Base-by-base conservation (phyloP, 2,113 vertebrate species). In the Trachemys scripta region DNA sequence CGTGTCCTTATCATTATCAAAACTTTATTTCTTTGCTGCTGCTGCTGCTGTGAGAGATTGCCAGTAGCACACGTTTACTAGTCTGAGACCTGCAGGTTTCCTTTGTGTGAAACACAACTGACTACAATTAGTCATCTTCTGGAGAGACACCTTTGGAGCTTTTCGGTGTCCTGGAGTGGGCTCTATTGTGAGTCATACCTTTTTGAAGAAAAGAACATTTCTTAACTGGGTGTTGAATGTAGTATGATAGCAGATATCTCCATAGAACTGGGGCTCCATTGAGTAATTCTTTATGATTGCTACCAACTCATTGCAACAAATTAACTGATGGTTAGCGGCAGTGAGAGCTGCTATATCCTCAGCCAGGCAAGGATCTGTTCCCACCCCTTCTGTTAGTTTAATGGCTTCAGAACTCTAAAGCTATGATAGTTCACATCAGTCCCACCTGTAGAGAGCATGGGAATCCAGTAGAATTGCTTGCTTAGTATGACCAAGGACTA, bases 221-320 rank as follows among this genome's bases (percentile, higher is more conserved):
- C 22, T 76, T 45, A 45, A 45, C 45, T 45, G 45, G 45, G 45
- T 45, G 45, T 45, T 5, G 5, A 45, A 45, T 45, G 45, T 45
- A 45, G 45, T 45, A 45, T 45, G 45, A 45, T 45, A 45, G 45
- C 45, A 45, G 45, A 45, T 10, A 2, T 69, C 20, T n/a, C 79
- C 49, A 12, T 69, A 78, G n/a, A 45, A 45, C 12, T 14, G 62
- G 7, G 8, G 35, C 31, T 42, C 35, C 6, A 29, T n/a, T 0
- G 22, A 25, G 45, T 50, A 1, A 2, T 10, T 81, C 1, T 38
- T 84, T 75, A 31, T 47, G 42, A 42, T 76, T 76, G 75, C 75
- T 2, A 0, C 3, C 75, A 0, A 0, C 76, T 86, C 38, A 83
- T 38, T 51, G 56, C 84, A 62, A 47, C 38, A 0, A 1, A 16